Evolutionary conservation across 2,888 invertebrate species (phyloP).

Genomic region (Trimorus sp.): DNA sequence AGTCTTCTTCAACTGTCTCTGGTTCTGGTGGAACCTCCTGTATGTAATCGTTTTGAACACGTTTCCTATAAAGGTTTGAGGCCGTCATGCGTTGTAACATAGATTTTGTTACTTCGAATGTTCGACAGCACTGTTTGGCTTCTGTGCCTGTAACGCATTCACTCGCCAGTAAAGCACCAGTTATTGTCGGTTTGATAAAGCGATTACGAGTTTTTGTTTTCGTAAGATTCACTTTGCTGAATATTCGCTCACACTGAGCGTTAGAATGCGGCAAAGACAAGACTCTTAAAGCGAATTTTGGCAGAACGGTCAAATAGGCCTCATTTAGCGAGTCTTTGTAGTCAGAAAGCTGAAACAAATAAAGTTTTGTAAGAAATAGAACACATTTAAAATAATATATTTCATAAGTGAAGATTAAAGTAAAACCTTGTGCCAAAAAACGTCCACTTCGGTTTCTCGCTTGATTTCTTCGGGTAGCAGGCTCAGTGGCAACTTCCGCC

Average conservation of each 20-base stretch:
- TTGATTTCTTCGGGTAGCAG: conserved; percentile 56
- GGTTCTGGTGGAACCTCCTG: neutral
- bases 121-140: conserved; percentile 20
- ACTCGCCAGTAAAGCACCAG: conserved; percentile 37
- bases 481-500: conserved; percentile 55
- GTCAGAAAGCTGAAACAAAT: conserved; percentile 24
- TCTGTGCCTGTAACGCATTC: conserved; percentile 34
- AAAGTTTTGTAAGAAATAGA: neutral
- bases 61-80: conserved; percentile 2
- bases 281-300: conserved; percentile 22
- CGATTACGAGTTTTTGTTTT: conserved; percentile 57
- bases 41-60: neutral
- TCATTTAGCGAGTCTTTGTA: conserved; percentile 25
- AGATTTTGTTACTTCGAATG: conserved; percentile 37
- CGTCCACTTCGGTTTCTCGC: conserved; percentile 25
- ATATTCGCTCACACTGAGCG: conserved; percentile 53
- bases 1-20: neutral
- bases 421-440: too few species aligned
- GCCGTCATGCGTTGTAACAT: conserved; percentile 45
- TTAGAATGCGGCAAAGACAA: conserved; percentile 50
- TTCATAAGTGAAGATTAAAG: too few species aligned
- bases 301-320: conserved; percentile 3
- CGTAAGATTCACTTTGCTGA: conserved; percentile 47
- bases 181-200: conserved; percentile 35
- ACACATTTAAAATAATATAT: too few species aligned